phyloP scores from a whole-genome alignment of 2,113 vertebrate genomes.

The Cichladusa arquata region DNA sequence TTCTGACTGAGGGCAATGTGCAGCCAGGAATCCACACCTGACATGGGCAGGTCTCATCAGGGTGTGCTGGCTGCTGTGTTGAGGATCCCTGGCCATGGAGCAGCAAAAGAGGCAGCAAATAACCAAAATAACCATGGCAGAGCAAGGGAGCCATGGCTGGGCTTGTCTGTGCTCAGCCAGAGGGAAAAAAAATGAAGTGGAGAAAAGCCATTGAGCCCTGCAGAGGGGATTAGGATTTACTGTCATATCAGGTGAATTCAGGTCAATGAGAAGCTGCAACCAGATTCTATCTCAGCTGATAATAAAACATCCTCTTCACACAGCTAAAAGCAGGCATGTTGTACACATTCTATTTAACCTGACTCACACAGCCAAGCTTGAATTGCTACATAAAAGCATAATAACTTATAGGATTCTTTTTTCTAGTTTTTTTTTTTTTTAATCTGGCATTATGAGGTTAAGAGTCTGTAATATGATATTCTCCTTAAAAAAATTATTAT shows the following conservation, averaged over 20 bases:
- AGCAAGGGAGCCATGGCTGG: background rate
- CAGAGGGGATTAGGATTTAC: slow-evolving; percentile 49
- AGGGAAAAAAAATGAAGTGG: background rate
- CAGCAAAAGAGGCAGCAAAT: background rate
- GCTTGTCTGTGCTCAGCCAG: background rate
- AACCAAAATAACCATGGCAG: background rate
- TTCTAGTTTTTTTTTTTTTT: background rate
- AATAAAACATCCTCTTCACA: background rate
- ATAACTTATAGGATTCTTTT: background rate
- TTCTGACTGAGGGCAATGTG: background rate
- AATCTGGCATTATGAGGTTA: background rate
- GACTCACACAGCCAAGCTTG: background rate
- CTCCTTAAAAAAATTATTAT: background rate
- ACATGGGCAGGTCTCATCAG: accelerated
- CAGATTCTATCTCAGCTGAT: slow-evolving; percentile 30
- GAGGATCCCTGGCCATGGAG: accelerated
- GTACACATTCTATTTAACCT: background rate
- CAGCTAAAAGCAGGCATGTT: background rate
- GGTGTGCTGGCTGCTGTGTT: accelerated
- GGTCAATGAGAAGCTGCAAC: slow-evolving; percentile 26
- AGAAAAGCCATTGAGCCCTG: slow-evolving; percentile 18
- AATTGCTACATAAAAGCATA: background rate
- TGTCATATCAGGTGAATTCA: slow-evolving; percentile 45
- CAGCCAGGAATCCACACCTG: accelerated
- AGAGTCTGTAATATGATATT: background rate